Evolutionary conservation across 2,888 invertebrate species (phyloP), one percentile per base, ranked within the genome.

Genomic region (Agonopterix alstromeriana): DNA sequence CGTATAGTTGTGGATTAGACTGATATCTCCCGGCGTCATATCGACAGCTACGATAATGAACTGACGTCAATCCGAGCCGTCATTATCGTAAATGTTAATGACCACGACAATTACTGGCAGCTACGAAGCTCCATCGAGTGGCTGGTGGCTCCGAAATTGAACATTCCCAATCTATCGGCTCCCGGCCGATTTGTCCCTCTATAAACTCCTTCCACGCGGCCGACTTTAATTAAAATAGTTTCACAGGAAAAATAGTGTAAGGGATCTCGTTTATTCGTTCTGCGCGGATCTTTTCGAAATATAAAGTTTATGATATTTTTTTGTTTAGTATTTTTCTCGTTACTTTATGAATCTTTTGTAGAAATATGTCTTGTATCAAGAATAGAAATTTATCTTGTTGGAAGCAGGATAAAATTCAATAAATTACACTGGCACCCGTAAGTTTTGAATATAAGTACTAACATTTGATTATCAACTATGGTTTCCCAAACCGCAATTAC

Each of bases 51-150:
- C 57, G 74, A 79, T 81, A 78, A 69, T 70, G 51, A 58, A 48
- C 48, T 61, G 63, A 61, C 76, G 76, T 85, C 82, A 83, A 85
- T 82, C 82, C 75, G 64, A 70, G 71, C 67, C 58, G 56, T 72
- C 77, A 80, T 83, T 84, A 82, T 82, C 86, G 82, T 87, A 86
- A 88, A 87, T 78, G 82, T 83, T 88, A 87, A 87, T 83, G 84
- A 78, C 70, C 67, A 74, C 67, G 77, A 78, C 84, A 81, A 86
- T 86, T 85, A 86, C 82, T 68, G 70, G 61, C 67, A 48, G 67
- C 67, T 67, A 64, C 67, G 61, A 60, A 74, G 77, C 77, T 76
- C 67, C 70, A 73, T 73, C 68, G 70, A 70, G 36, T 70, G 73
- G 70, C 63, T 65, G 60, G 66, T 27, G 64, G 66, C 70, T 54